phyloP scores from a whole-genome alignment of 2,888 invertebrate genomes.

The Lucinisca nassula region DNA sequence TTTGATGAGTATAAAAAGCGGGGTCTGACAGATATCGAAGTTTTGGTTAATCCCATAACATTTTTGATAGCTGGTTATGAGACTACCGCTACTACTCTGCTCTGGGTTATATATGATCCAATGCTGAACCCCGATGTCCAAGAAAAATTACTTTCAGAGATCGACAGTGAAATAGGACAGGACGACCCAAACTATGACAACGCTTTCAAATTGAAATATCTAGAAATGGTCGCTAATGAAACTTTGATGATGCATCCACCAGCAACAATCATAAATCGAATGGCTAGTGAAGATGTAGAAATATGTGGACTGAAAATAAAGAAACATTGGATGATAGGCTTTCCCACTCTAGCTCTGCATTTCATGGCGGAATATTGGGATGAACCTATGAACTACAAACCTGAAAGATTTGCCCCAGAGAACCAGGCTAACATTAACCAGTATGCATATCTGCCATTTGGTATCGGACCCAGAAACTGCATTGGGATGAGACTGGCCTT shows the following conservation, averaged over 20 bases:
- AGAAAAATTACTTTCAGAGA: conserved; percentile 68
- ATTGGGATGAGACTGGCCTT: conserved; percentile 71
- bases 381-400: conserved; percentile 15
- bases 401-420: conserved; percentile 63
- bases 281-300: conserved; percentile 18
- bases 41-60: conserved; percentile 75
- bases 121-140: conserved; percentile 74
- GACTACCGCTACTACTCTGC: conserved; percentile 76
- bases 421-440: conserved; percentile 60
- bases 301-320: conserved; percentile 26
- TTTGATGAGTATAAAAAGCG: conserved; percentile 21
- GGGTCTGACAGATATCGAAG: conserved; percentile 70
- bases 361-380: conserved; percentile 37
- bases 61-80: conserved; percentile 81
- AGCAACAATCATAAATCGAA: background rate
- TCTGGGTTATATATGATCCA: conserved; percentile 71
- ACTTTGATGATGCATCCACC: conserved; percentile 50
- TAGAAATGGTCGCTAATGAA: conserved; percentile 58
- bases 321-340: background rate
- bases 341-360: conserved; percentile 8
- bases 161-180: conserved; percentile 53
- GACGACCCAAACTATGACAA: conserved; percentile 52
- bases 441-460: conserved; percentile 70
- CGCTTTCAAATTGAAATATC: conserved; percentile 45
- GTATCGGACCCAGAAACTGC: conserved; percentile 72